Conservation (phyloP, 1,140 invertebrate genomes). For the Holcopasites calliopsidis region DNA sequence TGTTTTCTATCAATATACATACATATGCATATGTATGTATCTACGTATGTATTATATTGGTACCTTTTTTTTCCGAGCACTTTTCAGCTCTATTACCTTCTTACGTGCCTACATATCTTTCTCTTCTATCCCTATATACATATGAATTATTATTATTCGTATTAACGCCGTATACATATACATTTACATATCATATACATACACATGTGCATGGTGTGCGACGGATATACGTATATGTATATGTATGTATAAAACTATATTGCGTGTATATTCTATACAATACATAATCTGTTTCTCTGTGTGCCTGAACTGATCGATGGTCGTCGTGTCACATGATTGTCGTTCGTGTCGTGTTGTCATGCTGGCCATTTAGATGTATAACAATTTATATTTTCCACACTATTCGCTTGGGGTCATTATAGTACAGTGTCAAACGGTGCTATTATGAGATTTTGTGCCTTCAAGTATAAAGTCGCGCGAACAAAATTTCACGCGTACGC, state of each 20-base stretch:
- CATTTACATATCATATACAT: constrained; percentile 40
- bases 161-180: constrained; percentile 57
- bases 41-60: constrained; percentile 66
- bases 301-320: constrained; percentile 80
- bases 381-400: constrained; percentile 9
- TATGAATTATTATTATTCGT: constrained; percentile 64
- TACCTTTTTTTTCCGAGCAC: constrained; percentile 71
- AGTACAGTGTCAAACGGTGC: background rate
- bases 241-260: constrained; percentile 65
- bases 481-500: background rate
- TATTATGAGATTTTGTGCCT: constrained; percentile 26
- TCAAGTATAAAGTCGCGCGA: constrained; percentile 8
- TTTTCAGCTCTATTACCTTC: constrained; percentile 74
- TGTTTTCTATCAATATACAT: constrained; percentile 75
- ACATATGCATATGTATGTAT: constrained; percentile 54
- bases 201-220: constrained; percentile 58
- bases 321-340: constrained; percentile 81
- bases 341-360: constrained; percentile 81
- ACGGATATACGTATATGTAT: constrained; percentile 60
- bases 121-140: constrained; percentile 69
- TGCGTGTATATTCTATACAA: constrained; percentile 67
- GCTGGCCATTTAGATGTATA: constrained; percentile 75
- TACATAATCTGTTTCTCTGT: constrained; percentile 77
- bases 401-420: background rate
- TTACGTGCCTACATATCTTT: constrained; percentile 72